A percentile compares a stretch with the other conserved stretches of the same genome.
Conservation (phyloP, 2,888 invertebrate species). For the Epirrita christyi region DNA sequence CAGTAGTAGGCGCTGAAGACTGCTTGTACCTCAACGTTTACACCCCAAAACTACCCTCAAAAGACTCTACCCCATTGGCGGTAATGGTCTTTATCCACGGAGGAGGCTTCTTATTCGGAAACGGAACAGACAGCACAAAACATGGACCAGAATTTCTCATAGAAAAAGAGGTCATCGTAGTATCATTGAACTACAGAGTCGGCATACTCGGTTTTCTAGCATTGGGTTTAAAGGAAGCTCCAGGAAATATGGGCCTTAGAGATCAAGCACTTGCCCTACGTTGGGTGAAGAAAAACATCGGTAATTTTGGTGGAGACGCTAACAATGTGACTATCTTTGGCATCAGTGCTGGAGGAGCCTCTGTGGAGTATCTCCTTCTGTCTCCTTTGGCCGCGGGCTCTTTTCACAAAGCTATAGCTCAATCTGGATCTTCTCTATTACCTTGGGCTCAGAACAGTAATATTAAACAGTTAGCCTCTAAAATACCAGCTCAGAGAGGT, state of each 20-base stretch:
- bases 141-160: slow-evolving; percentile 76
- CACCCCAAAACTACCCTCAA: slow-evolving; percentile 75
- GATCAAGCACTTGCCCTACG: slow-evolving; percentile 81
- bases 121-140: slow-evolving; percentile 65
- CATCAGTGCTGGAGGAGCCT: slow-evolving; percentile 80
- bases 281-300: slow-evolving; percentile 80
- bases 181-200: slow-evolving; percentile 74
- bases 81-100: slow-evolving; percentile 80
- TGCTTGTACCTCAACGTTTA: slow-evolving; percentile 89
- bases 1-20: slow-evolving; percentile 83
- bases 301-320: slow-evolving; percentile 76
- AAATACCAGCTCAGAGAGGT: slow-evolving; percentile 58
- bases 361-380: slow-evolving; percentile 72
- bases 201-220: slow-evolving; percentile 75
- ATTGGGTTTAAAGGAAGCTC: slow-evolving; percentile 68
- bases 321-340: slow-evolving; percentile 81
- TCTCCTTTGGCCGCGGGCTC: slow-evolving; percentile 76
- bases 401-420: slow-evolving; percentile 81
- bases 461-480: slow-evolving; percentile 56
- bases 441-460: slow-evolving; percentile 75
- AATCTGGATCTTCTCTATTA: slow-evolving; percentile 79
- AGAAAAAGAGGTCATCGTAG: slow-evolving; percentile 70
- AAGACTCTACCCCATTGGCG: slow-evolving; percentile 48
- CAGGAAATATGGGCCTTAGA: slow-evolving; percentile 79
- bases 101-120: slow-evolving; percentile 75